These are phyloP conservation scores for Thamnophis elegans DNA, from an alignment of 2,797 vertebrate genomes.

Conservation along the genomic window DNA sequence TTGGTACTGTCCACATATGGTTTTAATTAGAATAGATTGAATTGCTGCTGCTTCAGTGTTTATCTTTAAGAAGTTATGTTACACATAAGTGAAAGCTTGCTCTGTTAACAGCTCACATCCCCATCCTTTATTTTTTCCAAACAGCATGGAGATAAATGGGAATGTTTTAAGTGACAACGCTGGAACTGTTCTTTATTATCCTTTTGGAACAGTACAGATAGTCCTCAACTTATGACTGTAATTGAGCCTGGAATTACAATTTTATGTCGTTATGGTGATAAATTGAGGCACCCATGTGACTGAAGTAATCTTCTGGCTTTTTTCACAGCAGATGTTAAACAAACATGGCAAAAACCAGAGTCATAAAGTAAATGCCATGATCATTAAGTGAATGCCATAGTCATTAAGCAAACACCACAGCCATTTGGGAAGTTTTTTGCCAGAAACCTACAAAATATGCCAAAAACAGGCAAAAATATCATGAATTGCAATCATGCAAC, in stretches of 20 bases:
- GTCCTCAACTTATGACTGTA: background rate
- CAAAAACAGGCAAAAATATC: background rate
- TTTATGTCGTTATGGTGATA: background rate
- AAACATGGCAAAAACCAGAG: background rate
- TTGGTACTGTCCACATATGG: background rate
- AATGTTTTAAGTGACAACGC: background rate
- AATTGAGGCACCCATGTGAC: background rate
- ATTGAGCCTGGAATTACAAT: background rate
- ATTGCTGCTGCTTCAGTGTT: background rate
- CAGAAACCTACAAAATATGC: background rate
- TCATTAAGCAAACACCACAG: background rate
- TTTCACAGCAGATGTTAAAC: background rate
- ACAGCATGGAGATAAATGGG: background rate
- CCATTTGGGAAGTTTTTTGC: background rate
- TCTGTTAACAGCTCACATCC: background rate
- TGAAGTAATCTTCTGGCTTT: background rate
- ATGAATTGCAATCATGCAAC: background rate
- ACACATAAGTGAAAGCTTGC: background rate
- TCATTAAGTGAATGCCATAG: background rate
- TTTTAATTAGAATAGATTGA: background rate
- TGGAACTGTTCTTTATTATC: background rate
- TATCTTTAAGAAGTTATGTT: background rate
- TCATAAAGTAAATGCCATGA: background rate
- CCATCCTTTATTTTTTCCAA: background rate
- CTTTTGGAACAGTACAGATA: background rate